phyloP scores from a whole-genome alignment of 2,113 vertebrate genomes.

The Nestor notabilis region DNA sequence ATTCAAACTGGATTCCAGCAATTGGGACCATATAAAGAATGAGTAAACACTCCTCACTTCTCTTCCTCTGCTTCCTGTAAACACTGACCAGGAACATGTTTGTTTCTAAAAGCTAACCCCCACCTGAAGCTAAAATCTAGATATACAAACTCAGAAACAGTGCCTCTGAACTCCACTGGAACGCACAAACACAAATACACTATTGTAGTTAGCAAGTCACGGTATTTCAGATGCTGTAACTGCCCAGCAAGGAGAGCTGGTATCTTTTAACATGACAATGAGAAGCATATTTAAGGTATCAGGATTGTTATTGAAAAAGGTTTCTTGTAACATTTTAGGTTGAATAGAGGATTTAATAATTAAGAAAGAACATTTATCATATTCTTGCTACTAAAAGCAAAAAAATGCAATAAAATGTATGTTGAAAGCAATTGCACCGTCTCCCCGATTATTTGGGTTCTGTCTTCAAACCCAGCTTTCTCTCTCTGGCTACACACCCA shows the following conservation, averaged over 20 bases:
- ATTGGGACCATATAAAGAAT: background rate
- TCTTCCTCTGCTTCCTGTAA: background rate
- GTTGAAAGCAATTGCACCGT: background rate
- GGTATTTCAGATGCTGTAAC: background rate
- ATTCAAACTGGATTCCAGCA: background rate
- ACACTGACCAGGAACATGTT: background rate
- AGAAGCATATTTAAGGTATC: background rate
- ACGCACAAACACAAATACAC: background rate
- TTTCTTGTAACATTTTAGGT: background rate
- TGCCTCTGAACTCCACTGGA: background rate
- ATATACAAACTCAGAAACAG: background rate
- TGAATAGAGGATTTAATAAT: background rate
- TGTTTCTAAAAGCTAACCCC: background rate
- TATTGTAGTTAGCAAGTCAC: background rate
- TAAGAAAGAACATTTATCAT: background rate
- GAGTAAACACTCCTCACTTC: background rate
- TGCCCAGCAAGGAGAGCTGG: background rate
- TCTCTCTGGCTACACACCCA: background rate
- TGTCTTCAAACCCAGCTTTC: background rate
- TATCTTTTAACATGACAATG: background rate
- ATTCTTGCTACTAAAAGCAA: background rate
- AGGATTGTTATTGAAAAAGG: background rate
- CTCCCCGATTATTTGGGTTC: background rate
- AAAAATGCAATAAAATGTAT: background rate
- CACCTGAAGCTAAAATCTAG: background rate